Conservation (phyloP, 1,140 invertebrate genomes). For the Triops longicaudatus region DNA sequence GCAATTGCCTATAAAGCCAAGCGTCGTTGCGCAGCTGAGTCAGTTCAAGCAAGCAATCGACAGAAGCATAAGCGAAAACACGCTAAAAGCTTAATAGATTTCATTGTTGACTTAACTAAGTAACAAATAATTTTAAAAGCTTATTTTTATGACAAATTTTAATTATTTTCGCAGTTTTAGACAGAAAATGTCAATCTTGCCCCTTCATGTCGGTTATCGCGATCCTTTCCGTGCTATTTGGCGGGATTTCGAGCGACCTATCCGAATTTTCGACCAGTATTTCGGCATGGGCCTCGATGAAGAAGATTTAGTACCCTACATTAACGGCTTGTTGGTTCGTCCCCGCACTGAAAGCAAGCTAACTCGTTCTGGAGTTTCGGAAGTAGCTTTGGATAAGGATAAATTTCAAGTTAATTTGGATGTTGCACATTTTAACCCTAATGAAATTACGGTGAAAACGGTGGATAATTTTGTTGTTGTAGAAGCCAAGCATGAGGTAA, state of each 20-base stretch:
- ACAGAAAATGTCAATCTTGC: background rate
- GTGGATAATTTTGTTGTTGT: constrained; percentile 68
- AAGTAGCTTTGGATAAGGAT: constrained; percentile 23
- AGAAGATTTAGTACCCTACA: constrained; percentile 3
- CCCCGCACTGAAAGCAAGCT: background rate
- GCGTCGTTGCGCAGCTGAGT: too few species aligned
- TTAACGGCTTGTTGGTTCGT: background rate
- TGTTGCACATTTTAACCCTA: constrained; percentile 70
- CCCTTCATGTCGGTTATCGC: constrained; percentile 6
- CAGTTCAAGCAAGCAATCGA: too few species aligned
- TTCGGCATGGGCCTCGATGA: constrained; percentile 19
- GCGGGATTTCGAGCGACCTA: constrained; percentile 16
- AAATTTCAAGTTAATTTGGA: constrained; percentile 51
- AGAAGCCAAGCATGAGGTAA: constrained; percentile 74
- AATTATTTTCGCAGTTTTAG: background rate
- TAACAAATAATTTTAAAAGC: too few species aligned
- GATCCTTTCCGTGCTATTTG: constrained; percentile 18
- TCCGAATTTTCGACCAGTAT: constrained; percentile 22
- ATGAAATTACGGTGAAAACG: constrained; percentile 81
- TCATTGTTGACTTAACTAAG: too few species aligned
- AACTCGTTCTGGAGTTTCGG: constrained; percentile 4
- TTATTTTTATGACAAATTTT: too few species aligned
- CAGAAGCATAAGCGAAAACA: too few species aligned
- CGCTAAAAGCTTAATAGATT: too few species aligned
- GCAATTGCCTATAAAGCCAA: too few species aligned